A percentile compares a stretch with the other conserved stretches of the same genome.
phyloP scores from a whole-genome alignment of 2,113 vertebrate genomes.

The Willisornis vidua region DNA sequence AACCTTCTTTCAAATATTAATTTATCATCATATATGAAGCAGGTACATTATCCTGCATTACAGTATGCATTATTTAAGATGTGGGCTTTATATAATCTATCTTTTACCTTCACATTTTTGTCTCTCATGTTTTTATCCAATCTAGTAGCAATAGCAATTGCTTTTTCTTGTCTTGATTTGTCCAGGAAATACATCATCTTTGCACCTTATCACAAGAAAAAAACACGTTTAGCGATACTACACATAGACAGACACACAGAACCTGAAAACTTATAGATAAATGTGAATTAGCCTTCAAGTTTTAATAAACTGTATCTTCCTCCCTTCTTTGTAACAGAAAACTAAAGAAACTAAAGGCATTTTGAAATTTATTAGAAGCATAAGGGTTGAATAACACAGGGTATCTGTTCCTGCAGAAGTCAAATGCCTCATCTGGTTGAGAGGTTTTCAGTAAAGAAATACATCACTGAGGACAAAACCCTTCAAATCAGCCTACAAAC shows the following conservation, averaged over 20 bases:
- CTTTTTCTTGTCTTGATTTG: conserved; percentile 82
- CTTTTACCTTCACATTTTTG: conserved; percentile 80
- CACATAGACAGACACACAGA: not conserved
- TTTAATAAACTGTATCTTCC: not conserved
- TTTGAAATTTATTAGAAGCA: not conserved
- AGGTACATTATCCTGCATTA: not conserved
- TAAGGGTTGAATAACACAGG: not conserved
- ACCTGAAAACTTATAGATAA: not conserved
- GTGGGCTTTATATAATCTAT: not conserved
- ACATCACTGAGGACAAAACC: not conserved
- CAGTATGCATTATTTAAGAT: not conserved
- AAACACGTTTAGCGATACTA: not conserved
- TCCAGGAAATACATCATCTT: conserved; percentile 86
- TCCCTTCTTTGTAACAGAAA: not conserved
- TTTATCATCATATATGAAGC: not conserved
- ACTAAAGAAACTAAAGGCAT: not conserved
- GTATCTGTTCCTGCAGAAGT: not conserved
- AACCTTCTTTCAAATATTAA: not conserved
- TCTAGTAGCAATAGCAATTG: conserved; percentile 78
- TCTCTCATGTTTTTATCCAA: conserved; percentile 79
- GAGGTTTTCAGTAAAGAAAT: not conserved
- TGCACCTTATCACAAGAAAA: conserved; percentile 74
- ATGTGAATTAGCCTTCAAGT: not conserved
- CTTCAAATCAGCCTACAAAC: not conserved
- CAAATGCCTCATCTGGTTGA: not conserved